Base-by-base conservation (phyloP, 2,797 vertebrate genomes). In the Oophaga sylvatica region DNA sequence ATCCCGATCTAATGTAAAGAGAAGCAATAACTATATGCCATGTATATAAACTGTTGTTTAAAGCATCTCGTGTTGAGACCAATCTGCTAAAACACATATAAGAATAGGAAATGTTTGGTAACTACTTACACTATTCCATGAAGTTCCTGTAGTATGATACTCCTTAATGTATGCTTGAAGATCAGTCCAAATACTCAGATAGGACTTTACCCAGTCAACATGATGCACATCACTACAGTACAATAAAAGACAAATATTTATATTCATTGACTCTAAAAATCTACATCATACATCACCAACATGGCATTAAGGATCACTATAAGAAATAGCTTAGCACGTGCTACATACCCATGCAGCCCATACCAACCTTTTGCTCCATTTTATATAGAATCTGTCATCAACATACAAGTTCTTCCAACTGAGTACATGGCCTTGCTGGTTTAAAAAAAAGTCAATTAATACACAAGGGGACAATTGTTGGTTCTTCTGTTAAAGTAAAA, bases 171-270 rank as follows among this genome's bases (percentile, higher is more conserved):
- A 99, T 22, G 93, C 92, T 92, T 99, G 98, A 92, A 99, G 94
- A 79, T 98, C 97, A 16, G 94, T 97, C 98, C 98, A 99, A 93
- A 99, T 97, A 57, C 94, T 96, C 92, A 99, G 93, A 87, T 98
- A 99, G 0, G 98, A 97, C 84, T 94, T 97, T 86, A 98, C 98
- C 98, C 98, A 99, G 87, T 99, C 97, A 85, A 98, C 96, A 8
- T 99, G 98, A 41, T 95, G 96, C 75, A 94, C 91, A 90, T 99
- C 97, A n/a, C 98, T 99, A 31, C 92, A 22, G 77, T 83, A 31
- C 88, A 81, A 87, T 85, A 90, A 91, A 89, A 70, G 20, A 6
- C 57, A 53, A 85, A 62, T 3, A 1, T 20, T 82, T 83, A 82
- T 62, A 45, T 57, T 84, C 3, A 60, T 16, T 53, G 26, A 71